phyloP scores from a whole-genome alignment of 1,140 invertebrate genomes.

The Nasonia longicornis region DNA sequence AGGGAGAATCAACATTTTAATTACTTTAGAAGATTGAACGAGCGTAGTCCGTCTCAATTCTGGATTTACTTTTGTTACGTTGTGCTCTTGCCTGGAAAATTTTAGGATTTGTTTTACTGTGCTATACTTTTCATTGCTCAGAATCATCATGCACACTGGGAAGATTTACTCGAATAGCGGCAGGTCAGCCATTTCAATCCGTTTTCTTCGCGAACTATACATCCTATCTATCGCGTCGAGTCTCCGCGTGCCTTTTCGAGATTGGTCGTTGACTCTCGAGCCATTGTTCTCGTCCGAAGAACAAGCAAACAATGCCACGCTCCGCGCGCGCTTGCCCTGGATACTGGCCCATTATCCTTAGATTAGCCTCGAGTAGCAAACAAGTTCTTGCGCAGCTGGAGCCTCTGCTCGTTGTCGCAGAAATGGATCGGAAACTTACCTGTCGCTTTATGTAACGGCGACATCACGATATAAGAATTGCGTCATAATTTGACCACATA shows the following conservation, averaged over 20 bases:
- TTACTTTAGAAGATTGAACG: neutral
- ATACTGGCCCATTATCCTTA: conserved; percentile 56
- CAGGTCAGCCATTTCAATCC: neutral
- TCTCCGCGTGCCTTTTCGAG: conserved; percentile 52
- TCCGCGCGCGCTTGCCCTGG: conserved; percentile 7
- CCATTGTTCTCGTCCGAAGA: conserved; percentile 58
- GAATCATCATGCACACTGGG: no score
- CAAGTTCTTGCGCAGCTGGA: conserved; percentile 16
- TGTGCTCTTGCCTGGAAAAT: neutral
- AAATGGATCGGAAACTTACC: neutral
- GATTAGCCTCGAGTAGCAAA: conserved; percentile 51
- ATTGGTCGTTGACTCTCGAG: conserved; percentile 58
- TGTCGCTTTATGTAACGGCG: neutral
- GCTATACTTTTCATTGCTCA: no score
- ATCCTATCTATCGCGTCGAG: conserved; percentile 41
- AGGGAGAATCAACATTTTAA: conserved; percentile 19
- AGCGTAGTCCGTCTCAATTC: neutral
- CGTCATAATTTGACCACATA: neutral
- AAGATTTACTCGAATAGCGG: neutral
- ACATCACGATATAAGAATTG: neutral
- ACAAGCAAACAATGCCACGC: conserved; percentile 56
- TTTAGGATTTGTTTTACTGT: no score
- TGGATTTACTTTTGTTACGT: neutral
- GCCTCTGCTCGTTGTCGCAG: neutral
- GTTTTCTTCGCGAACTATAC: neutral